A percentile compares a stretch with the other conserved stretches of the same genome.
These are phyloP conservation scores for Gavialis gangeticus DNA, from an alignment of 2,113 vertebrate genomes.

Conservation along the genomic window DNA sequence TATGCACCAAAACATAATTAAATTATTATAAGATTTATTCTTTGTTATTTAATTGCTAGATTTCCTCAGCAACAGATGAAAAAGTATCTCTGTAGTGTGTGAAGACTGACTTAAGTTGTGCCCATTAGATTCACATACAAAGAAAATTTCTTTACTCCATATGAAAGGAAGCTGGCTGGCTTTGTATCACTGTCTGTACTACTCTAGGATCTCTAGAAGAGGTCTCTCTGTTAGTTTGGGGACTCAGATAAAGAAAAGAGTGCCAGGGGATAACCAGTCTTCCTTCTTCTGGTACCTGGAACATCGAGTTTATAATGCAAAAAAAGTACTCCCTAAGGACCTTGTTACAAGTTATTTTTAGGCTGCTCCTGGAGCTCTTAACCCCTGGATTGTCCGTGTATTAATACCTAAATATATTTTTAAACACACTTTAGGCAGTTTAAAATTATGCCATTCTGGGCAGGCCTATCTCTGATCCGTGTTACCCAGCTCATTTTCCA, in stretches of 20 bases:
- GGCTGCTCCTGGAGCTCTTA: no score
- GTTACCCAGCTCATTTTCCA: no score
- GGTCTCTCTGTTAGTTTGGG: not conserved
- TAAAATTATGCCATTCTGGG: no score
- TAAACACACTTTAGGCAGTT: no score
- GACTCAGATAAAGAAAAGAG: not conserved
- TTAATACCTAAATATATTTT: no score
- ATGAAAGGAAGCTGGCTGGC: not conserved
- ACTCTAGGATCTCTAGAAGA: not conserved
- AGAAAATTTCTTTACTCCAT: not conserved
- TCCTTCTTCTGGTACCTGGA: not conserved
- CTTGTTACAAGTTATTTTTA: no score
- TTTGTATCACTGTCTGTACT: not conserved
- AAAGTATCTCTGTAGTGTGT: conserved; percentile 21
- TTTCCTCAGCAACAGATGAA: conserved; percentile 27
- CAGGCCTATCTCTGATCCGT: no score
- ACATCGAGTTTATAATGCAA: not conserved
- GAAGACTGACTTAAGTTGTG: not conserved
- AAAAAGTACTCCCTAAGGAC: no score
- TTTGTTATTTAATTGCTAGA: not conserved
- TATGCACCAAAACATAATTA: conserved; percentile 16
- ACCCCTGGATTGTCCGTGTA: no score
- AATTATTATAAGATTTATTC: conserved; percentile 1
- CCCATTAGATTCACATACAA: not conserved
- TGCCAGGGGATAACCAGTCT: no score